Evolutionary conservation across 2,888 invertebrate genomes (phyloP).

Genomic region (Microctonus hyperodae): DNA sequence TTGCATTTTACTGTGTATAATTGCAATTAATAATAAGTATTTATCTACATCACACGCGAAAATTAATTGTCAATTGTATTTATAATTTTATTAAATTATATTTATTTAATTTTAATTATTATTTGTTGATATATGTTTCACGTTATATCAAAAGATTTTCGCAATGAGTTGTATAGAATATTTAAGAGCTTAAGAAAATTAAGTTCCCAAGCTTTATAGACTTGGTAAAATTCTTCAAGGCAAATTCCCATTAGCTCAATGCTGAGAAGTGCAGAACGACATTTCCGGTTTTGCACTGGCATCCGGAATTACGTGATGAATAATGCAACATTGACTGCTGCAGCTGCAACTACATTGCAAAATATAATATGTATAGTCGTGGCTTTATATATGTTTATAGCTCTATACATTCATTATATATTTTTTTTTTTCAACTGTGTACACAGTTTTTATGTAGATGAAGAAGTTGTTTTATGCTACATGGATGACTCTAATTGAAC

Average conservation of each 20-base stretch:
- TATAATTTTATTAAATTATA: too few species aligned
- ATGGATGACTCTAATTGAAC: not conserved
- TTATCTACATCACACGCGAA: too few species aligned
- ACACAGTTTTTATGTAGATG: too few species aligned
- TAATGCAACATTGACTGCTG: constrained; percentile 35
- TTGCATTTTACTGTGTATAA: too few species aligned
- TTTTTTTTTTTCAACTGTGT: not conserved
- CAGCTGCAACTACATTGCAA: too few species aligned
- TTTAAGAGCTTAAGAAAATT: not conserved
- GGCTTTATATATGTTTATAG: too few species aligned
- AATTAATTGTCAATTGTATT: too few species aligned
- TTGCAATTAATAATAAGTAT: too few species aligned
- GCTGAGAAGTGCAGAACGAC: not conserved
- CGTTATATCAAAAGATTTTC: not conserved
- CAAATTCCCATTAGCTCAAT: constrained; percentile 1
- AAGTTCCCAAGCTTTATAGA: not conserved
- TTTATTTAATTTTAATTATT: too few species aligned
- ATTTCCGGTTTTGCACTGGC: constrained; percentile 22
- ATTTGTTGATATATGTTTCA: not conserved
- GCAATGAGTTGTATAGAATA: not conserved
- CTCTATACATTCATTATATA: not conserved
- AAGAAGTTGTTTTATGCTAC: not conserved
- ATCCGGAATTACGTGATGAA: constrained; percentile 38
- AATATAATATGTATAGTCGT: too few species aligned
- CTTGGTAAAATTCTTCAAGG: not conserved